Evolutionary conservation across 2,113 vertebrate genomes (phyloP), one percentile per base, ranked within the genome.

Genomic region (Noctilio leporinus): DNA sequence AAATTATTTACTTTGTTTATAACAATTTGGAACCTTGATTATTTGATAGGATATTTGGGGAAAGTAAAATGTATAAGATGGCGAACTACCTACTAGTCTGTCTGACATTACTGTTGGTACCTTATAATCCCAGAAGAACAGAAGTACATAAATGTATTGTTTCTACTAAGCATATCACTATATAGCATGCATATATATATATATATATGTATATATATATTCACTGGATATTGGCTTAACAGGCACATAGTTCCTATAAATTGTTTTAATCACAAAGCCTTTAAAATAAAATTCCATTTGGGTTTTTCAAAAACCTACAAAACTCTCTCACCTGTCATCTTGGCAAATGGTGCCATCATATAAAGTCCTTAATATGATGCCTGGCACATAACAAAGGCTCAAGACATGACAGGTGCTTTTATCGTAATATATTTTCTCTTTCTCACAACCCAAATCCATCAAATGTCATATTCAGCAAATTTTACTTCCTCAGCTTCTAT

Each of bases 231-330:
- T 51, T 89, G 75, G 35, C 72, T 88, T 92, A 95, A 76, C 35
- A 96, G 57, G 17, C 62, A 90, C 57, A 75, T 30, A 88, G 76
- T 97, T 95, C 83, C 85, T 87, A n/a, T 40, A 90, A 92, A 75
- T 93, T 73, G 40, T 89, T 89, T 85, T 72, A 62, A 69, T 84
- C 67, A 47, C n/a, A 49, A 80, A 78, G 26, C 26, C 62, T 43
- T 95, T 15, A 80, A 78, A 85, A 91, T 64, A 72, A 86, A 80
- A 91, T 55, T 72, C 43, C 45, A 72, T 38, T 86, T 86, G 22
- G 35, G 38, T 12, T 91, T 75, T 33, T 38, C 43, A 85, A 75
- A 59, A 38, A 86, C 7, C 26, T 81, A 47, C 22, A 14, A 64
- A 86, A 76, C 10, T 49, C 17, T 45, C 28, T 64, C 16, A 3